Evolutionary conservation across 2,888 invertebrate genomes (phyloP), one percentile per base, ranked within the genome.

Genomic region (Drosophila aldrichi): DNA sequence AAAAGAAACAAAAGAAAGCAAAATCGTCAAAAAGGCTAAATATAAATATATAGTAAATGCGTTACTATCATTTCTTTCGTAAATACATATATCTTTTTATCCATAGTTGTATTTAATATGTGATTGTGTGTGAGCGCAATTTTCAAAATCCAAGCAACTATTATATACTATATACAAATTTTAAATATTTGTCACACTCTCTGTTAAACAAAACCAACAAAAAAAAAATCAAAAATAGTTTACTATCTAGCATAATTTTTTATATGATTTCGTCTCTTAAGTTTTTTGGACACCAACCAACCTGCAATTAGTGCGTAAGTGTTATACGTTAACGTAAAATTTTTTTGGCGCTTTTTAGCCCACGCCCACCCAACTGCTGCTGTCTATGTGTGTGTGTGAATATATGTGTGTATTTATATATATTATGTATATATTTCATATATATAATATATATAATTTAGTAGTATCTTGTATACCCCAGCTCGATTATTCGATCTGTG

Each of bases 241-340:
- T 40, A 29, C 12, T 40, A 25, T 36, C 55, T 56, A 73, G 58
- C 38, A 57, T 65, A 43, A 16, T n/a, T 29, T 25, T n/a, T 29
- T 29, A 65, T 73, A 73, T 77, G 18, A 73, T 82, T 85, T 81
- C 55, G 70, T 46, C 54, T 65, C 32, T 74, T 77, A 69, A 44
- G 68, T 74, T 77, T 56, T 32, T 73, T 74, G 65, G 64, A 66
- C 70, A 76, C 77, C 36, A 43, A 68, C 38, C 25, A 58, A 57
- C 66, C 75, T 82, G 82, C 82, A 82, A 76, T 79, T 79, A 79
- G 76, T 70, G 62, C 64, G 55, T 82, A 82, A 79, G 79, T 77
- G 70, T 75, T 76, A 38, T 69, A 52, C 61, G 60, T 79, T 66
- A 63, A 82, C 59, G 61, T 78, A 63, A 52, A 65, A 79, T 79